phyloP scores from a whole-genome alignment of 2,113 vertebrate genomes.

The Hylia prasina region DNA sequence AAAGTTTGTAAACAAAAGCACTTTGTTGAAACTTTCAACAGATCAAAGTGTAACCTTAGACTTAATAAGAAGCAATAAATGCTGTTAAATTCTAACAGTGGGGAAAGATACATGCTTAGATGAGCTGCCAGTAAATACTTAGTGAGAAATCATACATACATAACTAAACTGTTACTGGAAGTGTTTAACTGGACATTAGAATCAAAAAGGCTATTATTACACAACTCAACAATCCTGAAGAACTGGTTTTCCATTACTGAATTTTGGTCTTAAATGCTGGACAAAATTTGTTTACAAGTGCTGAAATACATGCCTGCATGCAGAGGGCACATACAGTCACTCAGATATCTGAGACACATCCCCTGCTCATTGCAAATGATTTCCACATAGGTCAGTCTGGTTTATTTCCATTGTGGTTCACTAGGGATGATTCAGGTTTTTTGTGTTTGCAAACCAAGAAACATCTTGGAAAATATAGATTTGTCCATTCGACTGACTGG shows the following conservation, averaged over 20 bases:
- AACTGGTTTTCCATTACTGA: not conserved
- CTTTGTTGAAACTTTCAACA: conserved; percentile 42
- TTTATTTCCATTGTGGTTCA: not conserved
- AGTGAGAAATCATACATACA: not conserved
- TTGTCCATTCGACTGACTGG: not conserved
- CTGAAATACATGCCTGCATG: not conserved
- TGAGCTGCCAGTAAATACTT: not conserved
- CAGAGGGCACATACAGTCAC: not conserved
- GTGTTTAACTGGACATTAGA: not conserved
- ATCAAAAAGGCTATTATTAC: not conserved
- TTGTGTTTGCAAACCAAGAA: not conserved
- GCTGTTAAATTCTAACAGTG: conserved; percentile 2
- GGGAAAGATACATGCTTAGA: not conserved
- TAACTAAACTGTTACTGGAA: not conserved
- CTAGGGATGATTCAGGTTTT: not conserved
- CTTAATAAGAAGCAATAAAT: conserved; percentile 45
- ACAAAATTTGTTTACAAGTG: not conserved
- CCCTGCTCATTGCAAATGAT: not conserved
- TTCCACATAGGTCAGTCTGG: not conserved
- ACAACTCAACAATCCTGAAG: not conserved
- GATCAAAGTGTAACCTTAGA: conserved; percentile 52
- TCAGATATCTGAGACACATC: not conserved
- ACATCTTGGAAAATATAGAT: not conserved
- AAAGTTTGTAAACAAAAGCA: conserved; percentile 60
- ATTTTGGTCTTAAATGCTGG: not conserved